These are phyloP conservation scores for Osmerus eperlanus DNA, from an alignment of 2,113 vertebrate genomes.

Conservation along the genomic window DNA sequence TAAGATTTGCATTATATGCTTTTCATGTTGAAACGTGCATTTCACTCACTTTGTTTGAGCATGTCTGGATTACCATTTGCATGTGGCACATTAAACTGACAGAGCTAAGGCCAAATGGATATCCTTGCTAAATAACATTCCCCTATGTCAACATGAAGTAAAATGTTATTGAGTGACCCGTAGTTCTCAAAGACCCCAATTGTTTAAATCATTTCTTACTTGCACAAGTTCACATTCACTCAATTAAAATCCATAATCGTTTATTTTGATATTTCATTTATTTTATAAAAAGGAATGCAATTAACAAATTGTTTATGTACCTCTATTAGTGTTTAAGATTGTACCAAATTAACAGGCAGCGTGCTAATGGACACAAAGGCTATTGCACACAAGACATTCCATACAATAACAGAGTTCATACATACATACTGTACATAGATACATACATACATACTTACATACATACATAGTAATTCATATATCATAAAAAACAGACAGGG, in stretches of 20 bases:
- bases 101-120: neutral
- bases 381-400: slow-evolving; percentile 79
- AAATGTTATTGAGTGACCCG: too few species aligned
- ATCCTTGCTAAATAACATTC: neutral
- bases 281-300: slow-evolving; percentile 68
- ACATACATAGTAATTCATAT: slow-evolving; percentile 62
- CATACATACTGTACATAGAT: slow-evolving; percentile 67
- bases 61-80: slow-evolving; percentile 54
- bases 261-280: slow-evolving; percentile 64
- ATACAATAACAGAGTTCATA: slow-evolving; percentile 62
- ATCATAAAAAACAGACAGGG: slow-evolving; percentile 50
- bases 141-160: neutral
- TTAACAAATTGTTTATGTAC: slow-evolving; percentile 74
- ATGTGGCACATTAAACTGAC: slow-evolving; percentile 15
- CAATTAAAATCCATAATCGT: slow-evolving; percentile 1
- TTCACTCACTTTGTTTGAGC: slow-evolving; percentile 64
- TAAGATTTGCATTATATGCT: slow-evolving; percentile 35
- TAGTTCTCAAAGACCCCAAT: neutral
- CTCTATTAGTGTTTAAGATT: slow-evolving; percentile 78
- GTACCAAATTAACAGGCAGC: slow-evolving; percentile 76
- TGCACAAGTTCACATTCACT: neutral
- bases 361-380: slow-evolving; percentile 76
- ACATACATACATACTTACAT: slow-evolving; percentile 49
- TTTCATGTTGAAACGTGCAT: slow-evolving; percentile 61
- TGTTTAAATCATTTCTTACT: too few species aligned